phyloP scores from a whole-genome alignment of 2,797 vertebrate genomes.

The Silurus lanzhouensis region DNA sequence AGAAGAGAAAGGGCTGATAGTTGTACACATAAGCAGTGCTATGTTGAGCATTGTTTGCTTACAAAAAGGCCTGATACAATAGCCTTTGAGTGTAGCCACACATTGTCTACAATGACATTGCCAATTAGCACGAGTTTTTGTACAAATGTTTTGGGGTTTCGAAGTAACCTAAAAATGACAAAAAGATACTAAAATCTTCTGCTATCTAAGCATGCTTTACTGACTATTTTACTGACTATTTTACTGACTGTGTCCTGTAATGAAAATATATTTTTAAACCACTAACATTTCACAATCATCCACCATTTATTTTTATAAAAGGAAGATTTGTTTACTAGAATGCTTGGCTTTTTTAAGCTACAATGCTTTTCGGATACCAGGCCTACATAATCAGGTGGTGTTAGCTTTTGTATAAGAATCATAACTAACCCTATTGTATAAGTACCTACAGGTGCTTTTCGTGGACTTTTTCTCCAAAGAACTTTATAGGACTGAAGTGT shows the following conservation, averaged over 20 bases:
- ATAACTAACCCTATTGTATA: slow-evolving; percentile 28
- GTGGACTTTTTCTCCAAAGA: slow-evolving; percentile 65
- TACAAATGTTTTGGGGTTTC: neutral
- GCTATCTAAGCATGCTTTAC: too few relatives aligned
- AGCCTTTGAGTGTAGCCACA: neutral
- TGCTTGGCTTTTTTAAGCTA: neutral
- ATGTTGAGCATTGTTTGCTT: neutral
- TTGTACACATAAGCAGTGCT: neutral
- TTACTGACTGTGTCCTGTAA: neutral
- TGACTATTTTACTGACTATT: too few relatives aligned
- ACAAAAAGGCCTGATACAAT: neutral
- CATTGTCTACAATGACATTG: neutral
- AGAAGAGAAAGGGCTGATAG: neutral
- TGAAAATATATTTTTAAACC: neutral
- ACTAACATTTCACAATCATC: neutral
- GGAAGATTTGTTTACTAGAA: neutral
- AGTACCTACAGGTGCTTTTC: slow-evolving; percentile 49
- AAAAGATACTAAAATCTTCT: neutral
- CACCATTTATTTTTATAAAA: neutral
- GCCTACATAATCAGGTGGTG: neutral
- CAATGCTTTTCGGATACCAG: slow-evolving; percentile 4
- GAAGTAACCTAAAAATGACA: neutral
- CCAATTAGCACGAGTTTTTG: neutral
- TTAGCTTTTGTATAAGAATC: slow-evolving; percentile 43
- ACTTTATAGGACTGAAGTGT: slow-evolving; percentile 52